phyloP scores from a whole-genome alignment of 2,888 invertebrate genomes.

The Zonitis immaculata region DNA sequence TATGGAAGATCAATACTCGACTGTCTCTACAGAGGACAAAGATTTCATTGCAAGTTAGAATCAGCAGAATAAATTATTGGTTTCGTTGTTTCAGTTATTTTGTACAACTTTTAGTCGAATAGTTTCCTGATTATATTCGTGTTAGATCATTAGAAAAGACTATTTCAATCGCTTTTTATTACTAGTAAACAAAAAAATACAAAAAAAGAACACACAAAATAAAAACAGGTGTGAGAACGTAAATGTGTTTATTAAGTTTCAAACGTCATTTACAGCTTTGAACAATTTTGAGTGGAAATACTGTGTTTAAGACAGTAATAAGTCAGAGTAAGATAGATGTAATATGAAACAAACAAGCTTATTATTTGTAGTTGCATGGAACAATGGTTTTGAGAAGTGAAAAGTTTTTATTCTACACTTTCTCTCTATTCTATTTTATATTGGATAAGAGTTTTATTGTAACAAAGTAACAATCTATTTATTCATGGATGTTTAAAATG shows the following conservation, averaged over 20 bases:
- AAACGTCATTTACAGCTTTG: constrained; percentile 9
- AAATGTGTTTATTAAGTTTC: neutral
- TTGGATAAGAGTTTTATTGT: constrained; percentile 6
- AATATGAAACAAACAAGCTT: constrained; percentile 12
- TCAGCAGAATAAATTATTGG: no score
- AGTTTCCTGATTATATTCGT: no score
- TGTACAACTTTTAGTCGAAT: no score
- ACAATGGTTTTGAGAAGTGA: constrained; percentile 11
- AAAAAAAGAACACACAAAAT: no score
- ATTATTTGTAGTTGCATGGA: constrained; percentile 10
- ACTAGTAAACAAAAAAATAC: no score
- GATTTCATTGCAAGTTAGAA: neutral
- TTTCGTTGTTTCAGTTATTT: no score
- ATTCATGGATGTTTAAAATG: constrained; percentile 16
- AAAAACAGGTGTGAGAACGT: neutral
- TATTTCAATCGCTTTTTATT: no score
- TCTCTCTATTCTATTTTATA: neutral
- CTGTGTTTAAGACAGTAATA: neutral
- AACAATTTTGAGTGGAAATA: constrained; percentile 5
- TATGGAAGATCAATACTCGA: neutral
- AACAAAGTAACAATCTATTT: constrained; percentile 19
- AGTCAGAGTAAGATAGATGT: neutral
- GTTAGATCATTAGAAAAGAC: no score
- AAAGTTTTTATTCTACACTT: constrained; percentile 11
- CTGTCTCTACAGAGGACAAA: neutral